phyloP scores from a whole-genome alignment of 2,797 vertebrate genomes.

The Botia kubotai region DNA sequence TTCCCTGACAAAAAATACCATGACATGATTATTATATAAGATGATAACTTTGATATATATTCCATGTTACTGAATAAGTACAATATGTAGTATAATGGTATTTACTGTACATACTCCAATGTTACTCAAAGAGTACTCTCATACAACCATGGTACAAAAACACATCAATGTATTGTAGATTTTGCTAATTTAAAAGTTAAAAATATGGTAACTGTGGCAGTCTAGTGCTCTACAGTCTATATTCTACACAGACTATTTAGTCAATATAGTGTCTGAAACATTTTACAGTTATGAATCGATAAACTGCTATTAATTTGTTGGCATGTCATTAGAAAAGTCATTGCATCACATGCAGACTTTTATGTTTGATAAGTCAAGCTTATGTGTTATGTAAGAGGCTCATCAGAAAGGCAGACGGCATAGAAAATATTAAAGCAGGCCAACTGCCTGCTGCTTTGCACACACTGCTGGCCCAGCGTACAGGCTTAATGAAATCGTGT shows the following conservation, averaged over 20 bases:
- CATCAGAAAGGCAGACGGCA: constrained; percentile 57
- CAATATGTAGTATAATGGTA: background rate
- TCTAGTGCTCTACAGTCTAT: background rate
- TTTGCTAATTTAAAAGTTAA: background rate
- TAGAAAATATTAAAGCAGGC: constrained; percentile 43
- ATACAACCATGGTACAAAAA: background rate
- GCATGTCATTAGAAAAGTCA: background rate
- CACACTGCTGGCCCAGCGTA: constrained; percentile 60
- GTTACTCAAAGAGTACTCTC: too few species aligned
- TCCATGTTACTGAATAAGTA: background rate
- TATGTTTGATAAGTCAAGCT: constrained; percentile 40
- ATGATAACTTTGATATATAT: background rate
- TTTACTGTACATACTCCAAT: background rate
- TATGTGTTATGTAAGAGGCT: constrained; percentile 72
- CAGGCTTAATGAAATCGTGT: constrained; percentile 74
- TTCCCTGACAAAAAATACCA: background rate
- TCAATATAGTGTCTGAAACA: background rate
- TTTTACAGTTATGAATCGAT: background rate
- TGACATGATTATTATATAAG: background rate
- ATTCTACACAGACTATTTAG: background rate
- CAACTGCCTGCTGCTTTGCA: background rate
- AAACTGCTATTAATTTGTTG: constrained; percentile 6
- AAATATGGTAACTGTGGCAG: background rate
- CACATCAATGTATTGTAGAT: background rate
- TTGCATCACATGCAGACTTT: constrained; percentile 12